Evolutionary conservation across 2,797 vertebrate genomes (phyloP).

Genomic region (Acanthiza pusilla): DNA sequence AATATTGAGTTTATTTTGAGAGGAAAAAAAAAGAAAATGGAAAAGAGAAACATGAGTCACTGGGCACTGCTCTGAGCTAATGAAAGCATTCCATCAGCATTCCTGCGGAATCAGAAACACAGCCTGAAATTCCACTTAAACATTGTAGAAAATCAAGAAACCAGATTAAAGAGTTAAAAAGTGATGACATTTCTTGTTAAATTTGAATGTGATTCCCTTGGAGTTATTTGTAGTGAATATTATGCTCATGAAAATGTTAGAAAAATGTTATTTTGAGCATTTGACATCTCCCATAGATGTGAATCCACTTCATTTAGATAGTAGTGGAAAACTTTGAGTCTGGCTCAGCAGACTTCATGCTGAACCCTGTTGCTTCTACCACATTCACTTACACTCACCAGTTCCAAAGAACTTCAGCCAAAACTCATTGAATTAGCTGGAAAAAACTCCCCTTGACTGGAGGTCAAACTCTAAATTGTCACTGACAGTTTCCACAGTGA

Average conservation of each 20-base stretch:
- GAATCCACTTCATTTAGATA: background rate
- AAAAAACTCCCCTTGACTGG: background rate
- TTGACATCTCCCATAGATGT: background rate
- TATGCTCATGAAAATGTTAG: background rate
- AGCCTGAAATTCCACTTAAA: conserved; percentile 20
- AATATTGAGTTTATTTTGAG: background rate
- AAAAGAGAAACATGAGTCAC: background rate
- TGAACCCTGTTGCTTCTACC: background rate
- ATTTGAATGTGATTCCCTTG: background rate
- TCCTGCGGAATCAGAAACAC: background rate
- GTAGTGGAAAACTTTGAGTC: background rate
- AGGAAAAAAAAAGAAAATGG: background rate
- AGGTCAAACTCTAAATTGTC: background rate
- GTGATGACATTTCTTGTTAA: background rate
- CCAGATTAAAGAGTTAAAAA: background rate
- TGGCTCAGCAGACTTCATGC: background rate
- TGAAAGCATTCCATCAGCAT: conserved; percentile 48
- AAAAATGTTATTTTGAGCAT: background rate
- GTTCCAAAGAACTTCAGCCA: conserved; percentile 2
- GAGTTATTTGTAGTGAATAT: background rate
- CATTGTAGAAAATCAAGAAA: background rate
- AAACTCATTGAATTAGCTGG: background rate
- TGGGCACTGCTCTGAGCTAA: background rate
- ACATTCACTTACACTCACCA: background rate
- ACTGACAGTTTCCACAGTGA: background rate